Conservation (phyloP, 1,140 invertebrate genomes). For the Pseudomyrmex cubaensis region DNA sequence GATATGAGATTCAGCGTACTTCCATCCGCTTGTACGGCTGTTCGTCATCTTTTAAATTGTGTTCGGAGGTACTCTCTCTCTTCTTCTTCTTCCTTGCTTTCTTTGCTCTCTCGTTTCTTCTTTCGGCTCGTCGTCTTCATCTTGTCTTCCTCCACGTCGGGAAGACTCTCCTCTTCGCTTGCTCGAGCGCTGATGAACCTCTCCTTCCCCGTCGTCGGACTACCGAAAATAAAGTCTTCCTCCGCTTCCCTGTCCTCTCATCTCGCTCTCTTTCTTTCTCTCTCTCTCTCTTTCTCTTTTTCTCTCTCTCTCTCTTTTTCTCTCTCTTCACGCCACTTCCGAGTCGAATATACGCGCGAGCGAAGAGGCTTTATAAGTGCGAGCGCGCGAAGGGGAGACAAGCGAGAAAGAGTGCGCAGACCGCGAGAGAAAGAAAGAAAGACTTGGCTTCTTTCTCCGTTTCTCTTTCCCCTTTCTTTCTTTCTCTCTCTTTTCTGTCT, state of each 20-base stretch:
- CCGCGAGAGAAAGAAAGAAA: too few relatives aligned
- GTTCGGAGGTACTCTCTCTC: conserved; percentile 36
- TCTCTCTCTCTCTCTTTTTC: conserved; percentile 50
- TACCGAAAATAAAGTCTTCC: conserved; percentile 73
- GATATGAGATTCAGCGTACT: too few relatives aligned
- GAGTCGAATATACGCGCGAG: conserved; percentile 58
- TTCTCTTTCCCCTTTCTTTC: background rate
- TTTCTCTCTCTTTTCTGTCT: conserved; percentile 1
- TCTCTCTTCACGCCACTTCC: conserved; percentile 64
- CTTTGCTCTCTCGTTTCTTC: conserved; percentile 29
- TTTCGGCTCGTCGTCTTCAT: conserved; percentile 57
- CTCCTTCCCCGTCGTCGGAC: conserved; percentile 54
- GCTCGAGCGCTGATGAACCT: conserved; percentile 56
- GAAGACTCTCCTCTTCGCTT: conserved; percentile 51
- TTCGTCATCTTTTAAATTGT: conserved; percentile 65
- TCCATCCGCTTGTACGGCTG: conserved; percentile 32
- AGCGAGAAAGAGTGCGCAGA: background rate
- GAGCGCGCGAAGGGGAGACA: conserved; percentile 55
- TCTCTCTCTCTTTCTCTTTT: conserved; percentile 26
- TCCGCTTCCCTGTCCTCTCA: conserved; percentile 55
- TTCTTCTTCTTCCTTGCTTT: conserved; percentile 41
- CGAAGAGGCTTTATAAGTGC: conserved; percentile 63
- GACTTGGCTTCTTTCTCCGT: background rate
- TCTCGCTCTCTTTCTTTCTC: conserved; percentile 56
- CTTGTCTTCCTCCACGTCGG: conserved; percentile 55